These are phyloP conservation scores for Cephus sareptanus DNA, from an alignment of 2,888 invertebrate genomes.

Conservation along the genomic window DNA sequence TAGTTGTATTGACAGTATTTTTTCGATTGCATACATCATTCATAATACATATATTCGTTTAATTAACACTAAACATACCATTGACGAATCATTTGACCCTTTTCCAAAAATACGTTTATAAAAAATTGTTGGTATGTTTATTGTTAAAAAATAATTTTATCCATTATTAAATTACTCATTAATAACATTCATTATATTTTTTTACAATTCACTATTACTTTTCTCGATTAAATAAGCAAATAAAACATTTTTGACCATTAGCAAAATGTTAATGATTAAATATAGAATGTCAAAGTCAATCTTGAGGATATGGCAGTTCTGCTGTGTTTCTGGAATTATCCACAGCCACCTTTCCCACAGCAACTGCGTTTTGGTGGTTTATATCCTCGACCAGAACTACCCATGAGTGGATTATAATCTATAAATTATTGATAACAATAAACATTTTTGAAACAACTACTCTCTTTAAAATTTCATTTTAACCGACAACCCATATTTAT, in stretches of 20 bases:
- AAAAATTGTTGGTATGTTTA: no score
- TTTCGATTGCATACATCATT: not conserved
- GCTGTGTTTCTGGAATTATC: conserved; percentile 38
- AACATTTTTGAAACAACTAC: not conserved
- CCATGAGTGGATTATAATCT: conserved; percentile 64
- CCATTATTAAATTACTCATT: not conserved
- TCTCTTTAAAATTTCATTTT: not conserved
- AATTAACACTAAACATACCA: not conserved
- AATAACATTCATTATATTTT: not conserved
- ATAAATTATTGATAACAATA: conserved; percentile 19
- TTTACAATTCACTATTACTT: not conserved
- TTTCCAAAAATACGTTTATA: no score
- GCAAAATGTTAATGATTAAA: not conserved
- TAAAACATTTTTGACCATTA: not conserved
- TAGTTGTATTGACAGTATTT: not conserved
- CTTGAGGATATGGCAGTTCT: not conserved
- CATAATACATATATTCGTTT: not conserved
- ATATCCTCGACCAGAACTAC: conserved; percentile 51
- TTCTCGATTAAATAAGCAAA: not conserved
- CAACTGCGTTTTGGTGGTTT: conserved; percentile 58
- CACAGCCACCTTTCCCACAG: conserved; percentile 60
- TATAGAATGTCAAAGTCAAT: not conserved
- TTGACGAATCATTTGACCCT: no score
- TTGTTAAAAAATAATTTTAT: not conserved
- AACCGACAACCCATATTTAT: not conserved